Percentiles rank a stretch among this genome's conserved stretches.
Conservation (phyloP, 1,140 invertebrate genomes). For the Hestina assimilis region DNA sequence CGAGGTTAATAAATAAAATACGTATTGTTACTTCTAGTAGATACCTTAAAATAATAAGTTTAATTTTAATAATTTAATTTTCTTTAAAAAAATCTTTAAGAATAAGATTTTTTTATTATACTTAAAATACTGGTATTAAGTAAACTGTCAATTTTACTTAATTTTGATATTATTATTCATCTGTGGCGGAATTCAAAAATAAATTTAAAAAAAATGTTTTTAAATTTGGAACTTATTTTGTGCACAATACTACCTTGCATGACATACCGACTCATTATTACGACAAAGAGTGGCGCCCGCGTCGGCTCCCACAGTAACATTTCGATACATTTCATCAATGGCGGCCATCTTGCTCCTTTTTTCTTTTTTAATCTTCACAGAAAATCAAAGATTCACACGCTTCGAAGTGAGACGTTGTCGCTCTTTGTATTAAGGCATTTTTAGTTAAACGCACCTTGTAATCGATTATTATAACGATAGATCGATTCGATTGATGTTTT, state of each 20-base stretch:
- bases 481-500: slow-evolving; percentile 30
- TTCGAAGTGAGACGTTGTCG: slow-evolving; percentile 45
- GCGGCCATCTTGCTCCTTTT: slow-evolving; percentile 33
- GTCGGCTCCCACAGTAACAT: slow-evolving; percentile 50
- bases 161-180: too few relatives aligned
- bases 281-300: slow-evolving; percentile 45
- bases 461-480: slow-evolving; percentile 22
- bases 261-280: slow-evolving; percentile 44
- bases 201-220: neutral
- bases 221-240: neutral
- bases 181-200: too few relatives aligned
- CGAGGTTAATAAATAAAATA: too few relatives aligned
- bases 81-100: too few relatives aligned
- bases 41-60: too few relatives aligned
- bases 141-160: too few relatives aligned
- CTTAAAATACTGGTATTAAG: too few relatives aligned
- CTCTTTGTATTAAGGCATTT: slow-evolving; percentile 31
- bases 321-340: slow-evolving; percentile 58
- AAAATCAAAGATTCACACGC: slow-evolving; percentile 55
- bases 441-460: slow-evolving; percentile 24
- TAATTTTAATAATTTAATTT: too few relatives aligned
- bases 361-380: slow-evolving; percentile 31
- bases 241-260: slow-evolving; percentile 15
- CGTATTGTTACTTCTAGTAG: too few relatives aligned
- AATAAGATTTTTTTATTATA: too few relatives aligned